These are phyloP conservation scores for Apamea epomidion DNA, from an alignment of 2,888 invertebrate genomes.

Conservation along the genomic window DNA sequence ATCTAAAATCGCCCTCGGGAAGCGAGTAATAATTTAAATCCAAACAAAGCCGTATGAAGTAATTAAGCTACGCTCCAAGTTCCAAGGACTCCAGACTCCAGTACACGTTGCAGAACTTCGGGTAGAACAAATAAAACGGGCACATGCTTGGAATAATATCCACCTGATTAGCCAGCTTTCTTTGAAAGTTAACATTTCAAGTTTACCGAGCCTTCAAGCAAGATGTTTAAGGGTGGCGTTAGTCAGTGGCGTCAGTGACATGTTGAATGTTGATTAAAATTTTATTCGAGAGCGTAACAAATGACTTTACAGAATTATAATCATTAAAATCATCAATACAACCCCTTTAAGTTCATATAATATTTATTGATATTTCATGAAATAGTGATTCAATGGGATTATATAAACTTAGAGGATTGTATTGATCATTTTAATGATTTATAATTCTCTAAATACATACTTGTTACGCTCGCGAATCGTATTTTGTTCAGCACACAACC, in stretches of 20 bases:
- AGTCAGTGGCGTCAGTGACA: background rate
- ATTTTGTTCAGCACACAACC: too few species aligned
- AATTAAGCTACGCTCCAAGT: conserved; percentile 37
- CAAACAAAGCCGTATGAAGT: conserved; percentile 45
- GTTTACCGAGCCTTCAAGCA: conserved; percentile 14
- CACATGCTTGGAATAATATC: conserved; percentile 38
- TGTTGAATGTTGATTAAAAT: too few species aligned
- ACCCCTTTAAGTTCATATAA: too few species aligned
- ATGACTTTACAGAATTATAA: too few species aligned
- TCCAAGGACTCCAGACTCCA: conserved; percentile 18
- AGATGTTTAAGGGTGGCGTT: background rate
- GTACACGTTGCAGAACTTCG: conserved; percentile 20
- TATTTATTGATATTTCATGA: too few species aligned
- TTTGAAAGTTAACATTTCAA: conserved; percentile 14
- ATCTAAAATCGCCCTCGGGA: background rate
- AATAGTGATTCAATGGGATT: too few species aligned
- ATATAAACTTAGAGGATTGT: too few species aligned
- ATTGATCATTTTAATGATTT: too few species aligned
- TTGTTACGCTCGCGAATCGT: too few species aligned
- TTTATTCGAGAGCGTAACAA: too few species aligned
- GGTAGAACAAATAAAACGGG: conserved; percentile 41
- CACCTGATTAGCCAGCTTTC: conserved; percentile 10
- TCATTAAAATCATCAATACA: too few species aligned
- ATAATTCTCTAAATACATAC: too few species aligned
- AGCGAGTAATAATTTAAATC: conserved; percentile 38